Evolutionary conservation across 2,113 vertebrate genomes (phyloP), one percentile per base, ranked within the genome.

Genomic region (Galeopterus variegatus): DNA sequence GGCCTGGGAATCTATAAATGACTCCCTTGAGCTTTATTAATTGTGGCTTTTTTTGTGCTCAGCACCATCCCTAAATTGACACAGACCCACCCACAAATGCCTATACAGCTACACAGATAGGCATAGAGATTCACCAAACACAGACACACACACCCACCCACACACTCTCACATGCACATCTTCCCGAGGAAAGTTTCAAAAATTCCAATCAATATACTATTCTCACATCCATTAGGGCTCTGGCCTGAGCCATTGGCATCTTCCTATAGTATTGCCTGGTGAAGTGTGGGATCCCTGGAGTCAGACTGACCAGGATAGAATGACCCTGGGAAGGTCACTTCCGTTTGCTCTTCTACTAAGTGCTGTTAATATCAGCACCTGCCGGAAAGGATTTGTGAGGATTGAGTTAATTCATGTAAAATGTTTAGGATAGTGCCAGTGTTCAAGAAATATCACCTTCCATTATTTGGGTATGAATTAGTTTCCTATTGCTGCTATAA

Each of bases 401-500:
- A n/a, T 11, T 36, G 11, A 82, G 36, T 31, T 70, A 48, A 41
- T 75, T 73, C 64, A 28, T 9, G 19, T 19, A 23, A 62, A 88
- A 54, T 54, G 0, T 11, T 90, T 83, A 60, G n/a, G 67, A 65
- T 7, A n/a, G 52, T 54, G 11, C 17, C 8, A n/a, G 23, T 7
- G 45, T 12, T 73, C 45, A 70, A 56, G 36, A 73, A 75, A 56
- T n/a, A 56, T 28, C 23, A 54, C 21, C 14, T 73, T 2, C 13
- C 2, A 3, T 31, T 48, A 48, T 9, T 8, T 8, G 33, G 3
- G 8, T 31, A 1, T 84, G 0, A n/a, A 26, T 12, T 24, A 5
- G 11, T 87, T 88, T 73, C 48, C 36, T 26, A 4, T 0, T 69
- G 81, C 3, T 69, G 31, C 17, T 72, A 6, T 33, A 80, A 73